Conservation (phyloP, 2,113 vertebrate genomes). For the Rhinichthys klamathensis region DNA sequence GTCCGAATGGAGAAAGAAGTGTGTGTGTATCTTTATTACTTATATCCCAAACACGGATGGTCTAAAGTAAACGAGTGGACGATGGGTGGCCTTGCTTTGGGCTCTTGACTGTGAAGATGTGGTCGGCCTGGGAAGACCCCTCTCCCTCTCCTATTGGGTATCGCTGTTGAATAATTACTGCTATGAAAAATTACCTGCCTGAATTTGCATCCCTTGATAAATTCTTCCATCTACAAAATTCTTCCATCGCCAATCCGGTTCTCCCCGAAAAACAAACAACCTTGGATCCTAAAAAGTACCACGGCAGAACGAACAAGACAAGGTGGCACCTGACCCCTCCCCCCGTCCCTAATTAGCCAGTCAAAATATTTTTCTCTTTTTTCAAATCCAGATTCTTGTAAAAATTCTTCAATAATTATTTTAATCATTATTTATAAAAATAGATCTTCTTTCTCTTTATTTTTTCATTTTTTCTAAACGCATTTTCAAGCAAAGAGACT, state of each 20-base stretch:
- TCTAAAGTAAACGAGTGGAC: constrained; percentile 95
- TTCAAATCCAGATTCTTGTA: constrained; percentile 99
- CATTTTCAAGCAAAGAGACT: constrained; percentile 99
- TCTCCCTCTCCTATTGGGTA: constrained; percentile 94
- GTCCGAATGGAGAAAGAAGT: constrained; percentile 74
- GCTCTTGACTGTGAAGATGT: constrained; percentile 99
- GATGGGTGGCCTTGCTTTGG: constrained; percentile 99
- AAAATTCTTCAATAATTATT: constrained; percentile 98
- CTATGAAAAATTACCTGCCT: constrained; percentile 99
- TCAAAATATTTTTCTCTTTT: constrained; percentile 99
- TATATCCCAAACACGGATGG: constrained; percentile 95
- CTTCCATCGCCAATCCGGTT: constrained; percentile 91
- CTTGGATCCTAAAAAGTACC: constrained; percentile 99
- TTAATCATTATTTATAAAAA: constrained; percentile 99
- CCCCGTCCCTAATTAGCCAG: constrained; percentile 97
- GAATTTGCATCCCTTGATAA: constrained; percentile 82
- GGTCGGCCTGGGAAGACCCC: constrained; percentile 93
- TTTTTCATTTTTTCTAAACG: constrained; percentile 93
- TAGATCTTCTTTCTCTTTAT: constrained; percentile 98
- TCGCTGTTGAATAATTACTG: constrained; percentile 91
- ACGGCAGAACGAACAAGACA: constrained; percentile 99
- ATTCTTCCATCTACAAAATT: constrained; percentile 97
- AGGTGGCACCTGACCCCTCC: constrained; percentile 93
- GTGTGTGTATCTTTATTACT: constrained; percentile 81
- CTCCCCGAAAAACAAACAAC: constrained; percentile 92